phyloP scores from a whole-genome alignment of 2,888 invertebrate genomes.

The Amblyteles armatorius region DNA sequence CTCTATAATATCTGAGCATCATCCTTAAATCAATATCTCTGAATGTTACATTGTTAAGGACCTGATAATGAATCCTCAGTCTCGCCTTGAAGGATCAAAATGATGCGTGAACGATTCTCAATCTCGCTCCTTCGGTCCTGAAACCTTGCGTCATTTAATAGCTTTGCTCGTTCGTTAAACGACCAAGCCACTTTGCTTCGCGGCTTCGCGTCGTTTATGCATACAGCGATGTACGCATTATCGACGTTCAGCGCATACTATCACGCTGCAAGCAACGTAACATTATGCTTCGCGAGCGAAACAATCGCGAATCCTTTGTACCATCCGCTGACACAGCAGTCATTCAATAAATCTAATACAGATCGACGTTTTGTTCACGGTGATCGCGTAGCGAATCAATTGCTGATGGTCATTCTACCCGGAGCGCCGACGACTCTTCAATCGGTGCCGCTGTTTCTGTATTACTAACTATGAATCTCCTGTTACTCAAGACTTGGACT shows the following conservation, averaged over 20 bases:
- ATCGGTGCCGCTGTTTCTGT: conserved; percentile 23
- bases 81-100: background rate
- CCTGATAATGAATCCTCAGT: too few species aligned
- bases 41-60: too few species aligned
- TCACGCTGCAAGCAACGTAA: background rate
- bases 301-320: conserved; percentile 30
- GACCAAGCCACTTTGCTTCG: background rate
- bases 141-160: background rate
- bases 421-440: conserved; percentile 5
- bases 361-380: conserved; percentile 36
- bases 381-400: conserved; percentile 48
- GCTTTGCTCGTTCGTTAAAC: background rate
- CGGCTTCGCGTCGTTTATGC: background rate
- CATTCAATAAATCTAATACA: conserved; percentile 56
- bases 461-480: conserved; percentile 39
- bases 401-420: conserved; percentile 32
- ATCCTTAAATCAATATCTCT: too few species aligned
- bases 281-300: conserved; percentile 13
- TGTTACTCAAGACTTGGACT: conserved; percentile 4
- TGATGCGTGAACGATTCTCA: background rate
- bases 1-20: too few species aligned
- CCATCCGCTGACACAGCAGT: conserved; percentile 29
- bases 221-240: background rate
- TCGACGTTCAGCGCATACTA: background rate
- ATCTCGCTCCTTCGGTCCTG: background rate